Conservation (phyloP, 2,888 invertebrate species). For the Aproaerema taeniolella region DNA sequence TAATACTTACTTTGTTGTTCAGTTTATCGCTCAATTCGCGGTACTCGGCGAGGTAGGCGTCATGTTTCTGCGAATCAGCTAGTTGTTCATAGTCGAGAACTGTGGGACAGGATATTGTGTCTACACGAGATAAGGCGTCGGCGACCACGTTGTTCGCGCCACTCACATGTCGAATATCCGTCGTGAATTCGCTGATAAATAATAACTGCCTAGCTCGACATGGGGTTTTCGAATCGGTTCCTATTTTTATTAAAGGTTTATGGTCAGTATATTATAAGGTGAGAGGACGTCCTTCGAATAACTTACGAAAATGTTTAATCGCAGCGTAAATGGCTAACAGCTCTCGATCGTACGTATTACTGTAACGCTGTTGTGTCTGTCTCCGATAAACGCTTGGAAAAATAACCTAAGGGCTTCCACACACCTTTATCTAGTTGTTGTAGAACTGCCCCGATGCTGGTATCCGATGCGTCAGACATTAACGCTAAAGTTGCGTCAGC, state of each 20-base stretch:
- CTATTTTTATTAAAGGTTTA: constrained; percentile 21
- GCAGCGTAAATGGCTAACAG: constrained; percentile 21
- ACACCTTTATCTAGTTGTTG: constrained; percentile 29
- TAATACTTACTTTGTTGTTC: background rate
- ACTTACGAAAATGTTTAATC: constrained; percentile 18
- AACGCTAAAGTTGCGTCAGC: constrained; percentile 24
- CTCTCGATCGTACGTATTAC: constrained; percentile 23
- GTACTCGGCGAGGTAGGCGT: background rate
- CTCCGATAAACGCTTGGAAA: constrained; percentile 30
- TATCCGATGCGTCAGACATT: constrained; percentile 36
- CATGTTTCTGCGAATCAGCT: constrained; percentile 1
- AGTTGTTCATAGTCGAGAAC: constrained; percentile 4
- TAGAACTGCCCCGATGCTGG: constrained; percentile 32
- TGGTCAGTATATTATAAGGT: constrained; percentile 23
- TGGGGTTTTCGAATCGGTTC: constrained; percentile 14
- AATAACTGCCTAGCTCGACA: constrained; percentile 16
- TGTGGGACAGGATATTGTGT: constrained; percentile 12
- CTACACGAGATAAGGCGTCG: constrained; percentile 17
- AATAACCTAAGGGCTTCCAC: constrained; percentile 36
- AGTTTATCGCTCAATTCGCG: background rate
- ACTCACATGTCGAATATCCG: constrained; percentile 12
- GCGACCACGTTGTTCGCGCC: constrained; percentile 16
- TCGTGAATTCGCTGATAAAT: constrained; percentile 19
- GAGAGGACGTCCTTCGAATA: constrained; percentile 18
- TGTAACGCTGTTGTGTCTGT: constrained; percentile 33